phyloP scores from a whole-genome alignment of 1,140 invertebrate species.

The Vanessa atalanta region DNA sequence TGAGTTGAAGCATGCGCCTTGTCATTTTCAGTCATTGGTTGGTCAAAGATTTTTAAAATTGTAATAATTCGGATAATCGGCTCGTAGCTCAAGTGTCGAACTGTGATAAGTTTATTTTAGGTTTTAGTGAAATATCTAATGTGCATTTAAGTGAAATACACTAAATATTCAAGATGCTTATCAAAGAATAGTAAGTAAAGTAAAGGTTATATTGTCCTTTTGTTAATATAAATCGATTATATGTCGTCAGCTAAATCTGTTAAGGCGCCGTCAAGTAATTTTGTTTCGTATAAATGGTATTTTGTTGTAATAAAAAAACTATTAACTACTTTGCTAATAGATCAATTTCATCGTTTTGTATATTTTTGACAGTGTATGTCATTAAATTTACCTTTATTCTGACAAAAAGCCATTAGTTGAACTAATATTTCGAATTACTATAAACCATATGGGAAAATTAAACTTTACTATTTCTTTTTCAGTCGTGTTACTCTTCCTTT shows the following conservation, averaged over 20 bases:
- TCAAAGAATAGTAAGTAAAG: slow-evolving; percentile 78
- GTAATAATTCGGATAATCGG: slow-evolving; percentile 73
- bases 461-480: slow-evolving; percentile 57
- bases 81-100: slow-evolving; percentile 72
- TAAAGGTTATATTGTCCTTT: slow-evolving; percentile 66
- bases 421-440: neutral
- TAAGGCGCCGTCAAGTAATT: slow-evolving; percentile 14
- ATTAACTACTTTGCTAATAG: neutral
- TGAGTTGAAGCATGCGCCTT: slow-evolving; percentile 76
- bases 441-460: slow-evolving; percentile 39
- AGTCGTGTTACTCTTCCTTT: slow-evolving; percentile 76
- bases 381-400: slow-evolving; percentile 27
- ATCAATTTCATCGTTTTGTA: neutral
- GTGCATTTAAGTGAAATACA: slow-evolving; percentile 76
- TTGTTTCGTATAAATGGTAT: slow-evolving; percentile 11
- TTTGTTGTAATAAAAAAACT: neutral
- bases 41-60: slow-evolving; percentile 76
- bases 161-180: slow-evolving; percentile 74
- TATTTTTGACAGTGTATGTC: slow-evolving; percentile 32
- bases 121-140: slow-evolving; percentile 75
- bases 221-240: slow-evolving; percentile 75
- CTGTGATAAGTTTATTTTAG: slow-evolving; percentile 75
- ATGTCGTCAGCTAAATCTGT: slow-evolving; percentile 44
- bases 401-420: slow-evolving; percentile 31
- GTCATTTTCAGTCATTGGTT: slow-evolving; percentile 76